A percentile compares a stretch with the other conserved stretches of the same genome.
phyloP scores from a whole-genome alignment of 2,888 invertebrate genomes.

The Ceratothoa steindachneri region DNA sequence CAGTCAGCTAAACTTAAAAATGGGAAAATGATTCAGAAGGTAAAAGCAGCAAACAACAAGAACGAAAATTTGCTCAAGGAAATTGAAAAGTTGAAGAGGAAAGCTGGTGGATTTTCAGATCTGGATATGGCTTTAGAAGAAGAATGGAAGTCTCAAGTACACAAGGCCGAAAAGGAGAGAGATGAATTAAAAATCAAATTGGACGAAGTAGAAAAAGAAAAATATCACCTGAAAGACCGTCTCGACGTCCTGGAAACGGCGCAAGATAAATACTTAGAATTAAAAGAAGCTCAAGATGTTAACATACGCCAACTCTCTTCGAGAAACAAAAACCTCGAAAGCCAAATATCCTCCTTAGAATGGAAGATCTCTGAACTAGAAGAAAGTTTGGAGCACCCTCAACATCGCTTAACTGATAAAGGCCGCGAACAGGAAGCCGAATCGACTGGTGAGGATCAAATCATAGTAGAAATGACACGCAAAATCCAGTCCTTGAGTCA shows the following conservation, averaged over 20 bases:
- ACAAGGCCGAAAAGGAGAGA: slow-evolving; percentile 56
- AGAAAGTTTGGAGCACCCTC: slow-evolving; percentile 7
- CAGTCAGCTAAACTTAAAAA: slow-evolving; percentile 66
- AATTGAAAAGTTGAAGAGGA: slow-evolving; percentile 48
- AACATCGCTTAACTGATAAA: too few species aligned
- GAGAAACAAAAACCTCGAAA: slow-evolving; percentile 66
- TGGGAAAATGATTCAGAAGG: slow-evolving; percentile 73
- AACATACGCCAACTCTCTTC: slow-evolving; percentile 70
- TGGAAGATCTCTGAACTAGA: slow-evolving; percentile 47
- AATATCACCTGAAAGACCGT: slow-evolving; percentile 64
- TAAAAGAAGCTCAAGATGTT: slow-evolving; percentile 75
- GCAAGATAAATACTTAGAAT: slow-evolving; percentile 71
- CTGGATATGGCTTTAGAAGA: slow-evolving; percentile 75
- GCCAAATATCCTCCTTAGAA: slow-evolving; percentile 59
- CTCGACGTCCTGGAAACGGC: slow-evolving; percentile 70
- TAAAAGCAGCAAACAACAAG: slow-evolving; percentile 71
- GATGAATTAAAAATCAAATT: slow-evolving; percentile 64
- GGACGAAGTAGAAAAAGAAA: slow-evolving; percentile 64
- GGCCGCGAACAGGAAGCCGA: too few species aligned
- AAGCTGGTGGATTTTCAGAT: slow-evolving; percentile 53
- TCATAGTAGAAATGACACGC: background rate
- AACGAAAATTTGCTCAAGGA: slow-evolving; percentile 52
- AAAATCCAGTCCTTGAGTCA: slow-evolving; percentile 20
- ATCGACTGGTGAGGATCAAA: background rate
- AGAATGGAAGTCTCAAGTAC: slow-evolving; percentile 62